phyloP scores from a whole-genome alignment of 2,888 invertebrate species.

The Drosophila limbata region DNA sequence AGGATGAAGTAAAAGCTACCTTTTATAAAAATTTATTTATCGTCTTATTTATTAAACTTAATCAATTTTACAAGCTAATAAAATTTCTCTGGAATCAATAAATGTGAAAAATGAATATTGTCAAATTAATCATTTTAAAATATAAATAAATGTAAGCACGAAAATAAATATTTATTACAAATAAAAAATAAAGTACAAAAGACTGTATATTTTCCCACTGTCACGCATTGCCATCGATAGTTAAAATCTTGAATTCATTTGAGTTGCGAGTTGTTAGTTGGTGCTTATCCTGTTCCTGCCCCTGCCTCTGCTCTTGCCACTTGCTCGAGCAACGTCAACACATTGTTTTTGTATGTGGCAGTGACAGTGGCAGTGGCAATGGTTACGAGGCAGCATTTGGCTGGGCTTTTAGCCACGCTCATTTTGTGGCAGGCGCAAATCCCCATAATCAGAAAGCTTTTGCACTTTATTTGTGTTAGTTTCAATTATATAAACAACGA shows the following conservation, averaged over 20 bases:
- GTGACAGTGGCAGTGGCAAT: slow-evolving; percentile 23
- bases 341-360: slow-evolving; percentile 25
- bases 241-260: slow-evolving; percentile 24
- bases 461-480: slow-evolving; percentile 81
- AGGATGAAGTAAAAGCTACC: background rate
- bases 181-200: background rate
- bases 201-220: slow-evolving; percentile 9
- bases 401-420: slow-evolving; percentile 62
- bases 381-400: slow-evolving; percentile 28
- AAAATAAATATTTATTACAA: background rate
- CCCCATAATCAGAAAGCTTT: slow-evolving; percentile 80
- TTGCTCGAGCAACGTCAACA: slow-evolving; percentile 10
- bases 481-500: slow-evolving; percentile 76
- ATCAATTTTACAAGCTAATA: no score
- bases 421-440: slow-evolving; percentile 75
- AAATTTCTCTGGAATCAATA: no score
- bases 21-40: background rate
- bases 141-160: background rate
- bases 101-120: no score
- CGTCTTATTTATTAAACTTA: no score
- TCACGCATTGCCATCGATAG: slow-evolving; percentile 2
- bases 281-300: background rate
- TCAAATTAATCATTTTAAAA: background rate
- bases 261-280: slow-evolving; percentile 32
- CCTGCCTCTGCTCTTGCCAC: slow-evolving; percentile 1